Conservation (phyloP, 2,797 vertebrate species). For the Cyprinella venusta region DNA sequence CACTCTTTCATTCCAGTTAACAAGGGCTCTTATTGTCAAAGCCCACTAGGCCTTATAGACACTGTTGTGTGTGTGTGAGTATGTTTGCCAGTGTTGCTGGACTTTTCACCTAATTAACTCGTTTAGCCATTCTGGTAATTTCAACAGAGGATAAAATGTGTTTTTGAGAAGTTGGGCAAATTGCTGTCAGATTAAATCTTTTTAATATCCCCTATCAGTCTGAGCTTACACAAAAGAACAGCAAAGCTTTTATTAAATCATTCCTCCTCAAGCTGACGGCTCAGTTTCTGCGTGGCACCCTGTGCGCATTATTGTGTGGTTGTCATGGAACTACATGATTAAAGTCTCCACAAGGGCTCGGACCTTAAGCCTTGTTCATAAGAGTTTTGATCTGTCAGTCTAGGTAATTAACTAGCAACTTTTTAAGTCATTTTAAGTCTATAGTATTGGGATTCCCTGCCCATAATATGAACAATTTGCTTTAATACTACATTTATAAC, state of each 20-base stretch:
- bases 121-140: conserved; percentile 25
- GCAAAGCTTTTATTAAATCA: conserved; percentile 36
- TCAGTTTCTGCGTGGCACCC: conserved; percentile 14
- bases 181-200: conserved; percentile 29
- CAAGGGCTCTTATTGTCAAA: conserved; percentile 51
- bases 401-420: neutral
- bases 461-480: neutral
- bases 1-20: conserved; percentile 45
- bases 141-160: conserved; percentile 34
- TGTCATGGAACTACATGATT: conserved; percentile 46
- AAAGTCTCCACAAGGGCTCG: neutral
- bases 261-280: conserved; percentile 40
- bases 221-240: conserved; percentile 39
- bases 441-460: neutral
- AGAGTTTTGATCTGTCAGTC: neutral
- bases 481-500: neutral
- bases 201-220: conserved; percentile 30
- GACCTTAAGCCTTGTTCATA: conserved; percentile 22
- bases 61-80: neutral
- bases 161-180: conserved; percentile 28
- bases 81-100: conserved; percentile 30
- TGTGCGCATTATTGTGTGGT: neutral
- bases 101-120: conserved; percentile 49
- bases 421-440: neutral
- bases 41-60: conserved; percentile 18